phyloP scores from a whole-genome alignment of 1,140 invertebrate genomes.

The Agraylea sexmaculata region DNA sequence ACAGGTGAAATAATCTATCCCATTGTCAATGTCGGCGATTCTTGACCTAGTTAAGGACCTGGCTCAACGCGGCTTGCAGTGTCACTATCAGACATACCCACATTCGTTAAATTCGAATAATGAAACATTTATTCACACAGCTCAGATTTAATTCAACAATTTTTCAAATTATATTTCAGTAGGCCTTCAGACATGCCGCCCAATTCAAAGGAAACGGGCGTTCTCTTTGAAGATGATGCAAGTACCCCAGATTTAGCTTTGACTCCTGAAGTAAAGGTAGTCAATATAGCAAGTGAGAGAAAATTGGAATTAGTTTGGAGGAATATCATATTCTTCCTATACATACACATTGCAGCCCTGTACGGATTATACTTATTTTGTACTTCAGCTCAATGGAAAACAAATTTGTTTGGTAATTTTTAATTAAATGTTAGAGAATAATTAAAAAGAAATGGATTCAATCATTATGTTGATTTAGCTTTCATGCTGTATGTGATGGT shows the following conservation, averaged over 20 bases:
- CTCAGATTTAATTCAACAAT: too few relatives aligned
- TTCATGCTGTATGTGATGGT: conserved; percentile 54
- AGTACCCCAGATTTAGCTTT: conserved; percentile 42
- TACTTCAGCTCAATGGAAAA: conserved; percentile 65
- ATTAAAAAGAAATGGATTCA: conserved; percentile 11
- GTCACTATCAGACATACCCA: too few relatives aligned
- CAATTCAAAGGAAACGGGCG: conserved; percentile 46
- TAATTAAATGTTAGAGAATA: conserved; percentile 3
- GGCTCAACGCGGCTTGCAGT: too few relatives aligned
- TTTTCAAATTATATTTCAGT: too few relatives aligned
- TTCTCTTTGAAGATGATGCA: conserved; percentile 52
- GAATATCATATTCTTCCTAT: conserved; percentile 76
- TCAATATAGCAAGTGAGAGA: conserved; percentile 33
- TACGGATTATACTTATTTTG: conserved; percentile 75
- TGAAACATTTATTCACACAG: too few relatives aligned
- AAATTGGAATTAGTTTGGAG: conserved; percentile 74
- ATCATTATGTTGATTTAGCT: conserved; percentile 40
- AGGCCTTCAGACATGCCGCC: conserved; percentile 54
- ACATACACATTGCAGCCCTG: conserved; percentile 75
- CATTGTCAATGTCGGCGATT: too few relatives aligned
- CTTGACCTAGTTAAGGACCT: too few relatives aligned
- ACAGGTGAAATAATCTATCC: too few relatives aligned
- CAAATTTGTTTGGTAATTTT: conserved; percentile 63
- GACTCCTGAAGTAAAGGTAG: conserved; percentile 28
- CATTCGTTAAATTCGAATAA: too few relatives aligned